Base-by-base conservation (phyloP, 2,113 vertebrate genomes). In the Ammodytes dubius region DNA sequence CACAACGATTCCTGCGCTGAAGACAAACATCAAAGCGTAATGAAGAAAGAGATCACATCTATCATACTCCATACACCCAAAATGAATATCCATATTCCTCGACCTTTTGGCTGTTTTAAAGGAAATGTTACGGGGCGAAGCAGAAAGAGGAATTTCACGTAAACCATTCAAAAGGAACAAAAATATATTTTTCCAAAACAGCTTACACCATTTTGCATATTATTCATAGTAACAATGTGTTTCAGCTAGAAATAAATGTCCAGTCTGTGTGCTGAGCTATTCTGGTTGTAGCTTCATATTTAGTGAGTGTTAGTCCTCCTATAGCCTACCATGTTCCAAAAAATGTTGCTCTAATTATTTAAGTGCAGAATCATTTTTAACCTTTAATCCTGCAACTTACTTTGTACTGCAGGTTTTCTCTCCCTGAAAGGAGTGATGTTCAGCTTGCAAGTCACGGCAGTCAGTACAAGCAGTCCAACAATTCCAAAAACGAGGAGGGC, bases 1-100 rank as follows among this genome's bases (percentile, higher is more conserved):
- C 78, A 95, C 71, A 65, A 11, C 1, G 87, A 89, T n/a, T 93
- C 93, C 0, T 50, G 49, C 59, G 42, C 89, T 93, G 85, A 9
- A 81, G 79, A 40, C 17, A 76, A 76, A 74, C 11, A 80, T 10
- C 15, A 39, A 19, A 77, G 17, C 43, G 64, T 39, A 57, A 70
- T 42, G n/a, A 42, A 42, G 12, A 5, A 54, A 42, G 50, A 37
- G 7, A 0, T 45, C 2, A 52, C 2, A 42, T 64, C 59, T 37
- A 54, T 5, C 8, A 46, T 39, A 14, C 4, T 37, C 1, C n/a
- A 8, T 53, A 77, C 13, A 70, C 53, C 47, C 8, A 56, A 11
- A 45, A 17, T 68, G 19, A 46, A 13, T 15, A 37, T 45, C 4
- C 5, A 57, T 6, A 66, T 39, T 58, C 5, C 6, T 39, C 10